Conservation (phyloP, 2,888 invertebrate genomes). For the Hydroisotoma schaefferi region DNA sequence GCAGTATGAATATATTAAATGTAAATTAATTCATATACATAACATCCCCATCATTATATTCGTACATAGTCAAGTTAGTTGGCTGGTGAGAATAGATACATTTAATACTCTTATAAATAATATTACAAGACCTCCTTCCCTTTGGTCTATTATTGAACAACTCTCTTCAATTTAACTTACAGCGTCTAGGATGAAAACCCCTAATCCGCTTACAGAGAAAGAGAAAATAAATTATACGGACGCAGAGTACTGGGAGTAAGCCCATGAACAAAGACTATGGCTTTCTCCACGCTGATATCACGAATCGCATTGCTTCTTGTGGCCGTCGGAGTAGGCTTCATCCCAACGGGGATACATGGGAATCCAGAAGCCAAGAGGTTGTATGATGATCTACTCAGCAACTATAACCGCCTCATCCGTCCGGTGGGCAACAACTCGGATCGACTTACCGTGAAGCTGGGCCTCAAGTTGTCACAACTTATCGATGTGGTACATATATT, state of each 20-base stretch:
- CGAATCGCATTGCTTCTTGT: conserved; percentile 28
- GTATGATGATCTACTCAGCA: conserved; percentile 91
- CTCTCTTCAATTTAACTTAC: too few species aligned
- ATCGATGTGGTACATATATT: conserved; percentile 83
- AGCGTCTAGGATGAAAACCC: too few species aligned
- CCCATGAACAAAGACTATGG: conserved; percentile 13
- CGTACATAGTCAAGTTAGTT: too few species aligned
- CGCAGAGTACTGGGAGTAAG: neutral
- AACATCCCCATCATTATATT: too few species aligned
- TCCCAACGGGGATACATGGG: conserved; percentile 41
- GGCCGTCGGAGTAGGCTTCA: conserved; percentile 34
- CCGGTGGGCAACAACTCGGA: conserved; percentile 89
- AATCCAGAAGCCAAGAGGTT: conserved; percentile 91
- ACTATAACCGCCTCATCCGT: conserved; percentile 91
- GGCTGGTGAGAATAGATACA: too few species aligned
- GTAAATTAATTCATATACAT: too few species aligned
- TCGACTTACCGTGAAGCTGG: conserved; percentile 87
- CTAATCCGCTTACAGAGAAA: neutral
- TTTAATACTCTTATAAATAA: too few species aligned
- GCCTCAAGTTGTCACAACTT: conserved; percentile 86
- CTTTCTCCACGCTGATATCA: conserved; percentile 20
- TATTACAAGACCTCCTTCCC: too few species aligned
- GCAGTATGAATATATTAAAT: too few species aligned
- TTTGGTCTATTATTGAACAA: too few species aligned
- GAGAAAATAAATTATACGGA: neutral